phyloP scores from a whole-genome alignment of 2,888 invertebrate genomes.

The Megalurothrips usitatus region DNA sequence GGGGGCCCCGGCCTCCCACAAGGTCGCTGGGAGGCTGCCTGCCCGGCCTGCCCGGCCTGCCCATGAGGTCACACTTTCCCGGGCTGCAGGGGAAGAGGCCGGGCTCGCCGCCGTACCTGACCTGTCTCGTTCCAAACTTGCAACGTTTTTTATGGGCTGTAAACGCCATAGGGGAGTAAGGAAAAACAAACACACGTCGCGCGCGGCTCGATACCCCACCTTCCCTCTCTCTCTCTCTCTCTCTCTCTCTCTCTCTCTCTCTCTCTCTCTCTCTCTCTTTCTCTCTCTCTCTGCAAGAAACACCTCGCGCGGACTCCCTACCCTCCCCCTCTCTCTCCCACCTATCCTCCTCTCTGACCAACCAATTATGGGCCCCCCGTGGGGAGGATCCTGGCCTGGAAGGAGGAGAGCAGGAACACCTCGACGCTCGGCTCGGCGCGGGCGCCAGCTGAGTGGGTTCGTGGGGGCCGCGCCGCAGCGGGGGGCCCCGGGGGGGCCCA shows the following conservation, averaged over 20 bases:
- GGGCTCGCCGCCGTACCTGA: neutral
- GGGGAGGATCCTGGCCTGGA: slow-evolving; percentile 35
- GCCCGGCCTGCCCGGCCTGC: too few species aligned
- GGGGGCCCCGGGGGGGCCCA: too few species aligned
- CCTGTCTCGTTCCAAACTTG: slow-evolving; percentile 7
- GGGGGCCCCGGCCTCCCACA: too few species aligned
- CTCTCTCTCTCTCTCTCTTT: too few species aligned
- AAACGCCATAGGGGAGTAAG: slow-evolving; percentile 22
- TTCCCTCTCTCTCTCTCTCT: neutral
- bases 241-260: too few species aligned
- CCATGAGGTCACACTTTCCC: neutral
- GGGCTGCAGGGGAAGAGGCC: neutral
- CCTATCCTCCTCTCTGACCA: neutral
- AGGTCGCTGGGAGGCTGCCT: neutral
- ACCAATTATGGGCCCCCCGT: slow-evolving; percentile 43
- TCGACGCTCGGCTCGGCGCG: too few species aligned
- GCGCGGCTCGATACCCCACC: neutral
- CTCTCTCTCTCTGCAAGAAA: neutral
- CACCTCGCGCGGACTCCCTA: neutral
- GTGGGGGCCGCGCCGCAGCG: too few species aligned
- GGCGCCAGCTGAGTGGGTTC: too few species aligned
- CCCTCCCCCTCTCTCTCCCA: too few species aligned
- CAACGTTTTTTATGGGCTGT: slow-evolving; percentile 23
- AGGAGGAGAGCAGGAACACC: too few species aligned
- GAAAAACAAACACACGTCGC: slow-evolving; percentile 14